phyloP scores from a whole-genome alignment of 2,113 vertebrate genomes.

The Puffinus mauretanicus region DNA sequence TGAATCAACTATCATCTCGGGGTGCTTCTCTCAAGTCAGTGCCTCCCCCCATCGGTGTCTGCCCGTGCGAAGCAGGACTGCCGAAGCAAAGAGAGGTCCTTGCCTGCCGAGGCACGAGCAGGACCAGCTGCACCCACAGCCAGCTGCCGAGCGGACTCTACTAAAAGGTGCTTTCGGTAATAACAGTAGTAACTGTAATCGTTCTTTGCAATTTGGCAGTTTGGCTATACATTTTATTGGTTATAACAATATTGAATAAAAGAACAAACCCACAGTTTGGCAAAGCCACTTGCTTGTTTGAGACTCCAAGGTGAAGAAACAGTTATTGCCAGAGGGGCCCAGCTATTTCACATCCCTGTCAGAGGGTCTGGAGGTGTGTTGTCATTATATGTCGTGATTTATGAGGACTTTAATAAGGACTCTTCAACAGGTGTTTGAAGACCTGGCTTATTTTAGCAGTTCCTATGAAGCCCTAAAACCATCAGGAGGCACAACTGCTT shows the following conservation, averaged over 20 bases:
- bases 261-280: neutral
- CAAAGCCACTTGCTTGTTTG: neutral
- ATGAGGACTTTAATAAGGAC: neutral
- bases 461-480: neutral
- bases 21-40: neutral
- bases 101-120: neutral
- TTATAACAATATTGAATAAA: neutral
- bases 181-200: neutral
- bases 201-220: neutral
- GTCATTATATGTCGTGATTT: neutral
- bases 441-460: neutral
- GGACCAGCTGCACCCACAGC: neutral
- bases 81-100: neutral
- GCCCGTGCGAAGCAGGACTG: neutral
- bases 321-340: neutral
- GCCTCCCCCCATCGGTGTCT: neutral
- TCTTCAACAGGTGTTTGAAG: neutral
- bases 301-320: neutral
- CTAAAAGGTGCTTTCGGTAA: neutral
- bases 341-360: neutral
- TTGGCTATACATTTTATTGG: neutral
- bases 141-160: accelerated
- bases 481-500: neutral
- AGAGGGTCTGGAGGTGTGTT: neutral
- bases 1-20: neutral